phyloP scores from a whole-genome alignment of 1,140 invertebrate species.

The Physella acuta region DNA sequence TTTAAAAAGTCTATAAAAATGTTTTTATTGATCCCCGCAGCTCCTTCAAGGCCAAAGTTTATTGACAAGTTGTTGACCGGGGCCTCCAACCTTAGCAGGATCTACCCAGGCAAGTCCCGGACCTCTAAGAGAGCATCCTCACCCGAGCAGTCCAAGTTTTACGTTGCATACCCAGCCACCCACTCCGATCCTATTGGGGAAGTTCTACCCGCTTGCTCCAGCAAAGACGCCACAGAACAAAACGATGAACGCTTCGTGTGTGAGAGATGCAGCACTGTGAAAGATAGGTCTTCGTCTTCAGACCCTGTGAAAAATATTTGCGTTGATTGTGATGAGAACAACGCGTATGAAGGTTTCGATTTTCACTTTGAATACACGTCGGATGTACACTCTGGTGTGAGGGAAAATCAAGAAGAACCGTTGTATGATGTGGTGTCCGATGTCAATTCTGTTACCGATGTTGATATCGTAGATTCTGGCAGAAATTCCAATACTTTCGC shows the following conservation, averaged over 20 bases:
- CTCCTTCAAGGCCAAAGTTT: constrained; percentile 43
- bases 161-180: constrained; percentile 8
- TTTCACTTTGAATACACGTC: neutral
- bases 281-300: neutral
- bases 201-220: constrained; percentile 2
- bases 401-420: no score
- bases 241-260: neutral
- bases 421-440: neutral
- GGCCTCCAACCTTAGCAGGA: constrained; percentile 28
- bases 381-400: no score
- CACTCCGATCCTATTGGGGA: neutral
- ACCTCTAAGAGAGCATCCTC: neutral
- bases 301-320: neutral
- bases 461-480: neutral
- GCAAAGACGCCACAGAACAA: neutral
- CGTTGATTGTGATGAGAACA: neutral
- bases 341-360: neutral
- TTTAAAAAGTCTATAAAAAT: no score
- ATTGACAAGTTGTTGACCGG: constrained; percentile 39
- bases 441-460: no score
- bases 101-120: neutral
- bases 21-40: constrained; percentile 32
- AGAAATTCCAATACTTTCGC: neutral
- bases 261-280: neutral
- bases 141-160: constrained; percentile 1